phyloP scores from a whole-genome alignment of 2,797 vertebrate genomes.

The Acridotheres tristis region DNA sequence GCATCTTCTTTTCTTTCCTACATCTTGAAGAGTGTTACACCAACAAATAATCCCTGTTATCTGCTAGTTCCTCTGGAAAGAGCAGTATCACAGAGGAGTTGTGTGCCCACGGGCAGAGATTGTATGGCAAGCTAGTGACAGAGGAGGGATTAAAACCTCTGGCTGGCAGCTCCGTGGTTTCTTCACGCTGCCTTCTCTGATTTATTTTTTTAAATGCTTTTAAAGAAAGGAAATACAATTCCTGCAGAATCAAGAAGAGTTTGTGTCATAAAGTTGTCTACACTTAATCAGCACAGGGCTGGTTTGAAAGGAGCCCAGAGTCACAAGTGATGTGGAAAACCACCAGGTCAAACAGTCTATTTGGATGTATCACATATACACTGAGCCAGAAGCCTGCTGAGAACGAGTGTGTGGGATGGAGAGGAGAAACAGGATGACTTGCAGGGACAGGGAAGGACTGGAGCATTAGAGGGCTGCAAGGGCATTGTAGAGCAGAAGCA shows the following conservation, averaged over 20 bases:
- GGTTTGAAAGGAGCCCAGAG: neutral
- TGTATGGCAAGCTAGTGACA: neutral
- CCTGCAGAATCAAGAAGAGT: neutral
- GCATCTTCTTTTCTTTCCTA: neutral
- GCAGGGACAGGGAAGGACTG: neutral
- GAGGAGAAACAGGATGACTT: neutral
- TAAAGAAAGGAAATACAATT: neutral
- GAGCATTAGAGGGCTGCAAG: neutral
- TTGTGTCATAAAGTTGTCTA: neutral
- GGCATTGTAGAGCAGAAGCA: neutral
- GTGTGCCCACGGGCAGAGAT: neutral
- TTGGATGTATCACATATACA: fast-evolving
- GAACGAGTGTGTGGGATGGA: neutral
- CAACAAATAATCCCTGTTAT: neutral
- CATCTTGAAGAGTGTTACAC: neutral
- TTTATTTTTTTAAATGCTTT: neutral
- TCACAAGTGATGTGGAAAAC: neutral
- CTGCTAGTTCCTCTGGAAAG: neutral
- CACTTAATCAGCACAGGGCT: neutral
- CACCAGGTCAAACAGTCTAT: neutral
- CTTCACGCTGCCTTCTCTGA: neutral
- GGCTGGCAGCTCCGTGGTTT: neutral
- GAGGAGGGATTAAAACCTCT: neutral
- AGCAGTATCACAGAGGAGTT: neutral
- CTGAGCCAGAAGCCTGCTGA: neutral